A percentile compares a stretch with the other conserved stretches of the same genome.
Evolutionary conservation across 2,113 vertebrate genomes (phyloP).

Genomic region (Syngnathus floridae): DNA sequence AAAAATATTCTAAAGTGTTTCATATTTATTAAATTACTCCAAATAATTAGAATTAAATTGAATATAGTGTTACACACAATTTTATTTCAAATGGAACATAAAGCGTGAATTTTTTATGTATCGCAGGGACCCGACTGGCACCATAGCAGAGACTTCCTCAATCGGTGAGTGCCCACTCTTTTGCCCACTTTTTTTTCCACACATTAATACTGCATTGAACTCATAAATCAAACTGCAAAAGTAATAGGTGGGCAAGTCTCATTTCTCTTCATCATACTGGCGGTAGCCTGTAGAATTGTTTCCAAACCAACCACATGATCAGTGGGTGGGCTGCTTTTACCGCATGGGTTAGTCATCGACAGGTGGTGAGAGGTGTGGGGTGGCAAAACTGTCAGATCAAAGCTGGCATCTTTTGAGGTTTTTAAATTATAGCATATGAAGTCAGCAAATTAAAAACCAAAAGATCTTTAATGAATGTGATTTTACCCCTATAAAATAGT

Average conservation of each 20-base stretch:
- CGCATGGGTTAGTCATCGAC: slow-evolving; percentile 4
- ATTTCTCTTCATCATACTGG: slow-evolving; percentile 22
- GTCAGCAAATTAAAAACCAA: background rate
- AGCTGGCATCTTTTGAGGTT: background rate
- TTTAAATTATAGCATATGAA: background rate
- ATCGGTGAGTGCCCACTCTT: slow-evolving; percentile 61
- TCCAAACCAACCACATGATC: slow-evolving; percentile 19
- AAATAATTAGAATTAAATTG: background rate
- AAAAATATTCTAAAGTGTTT: background rate
- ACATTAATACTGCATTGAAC: background rate
- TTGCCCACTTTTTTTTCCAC: background rate
- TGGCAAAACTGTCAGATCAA: background rate
- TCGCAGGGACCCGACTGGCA: slow-evolving; percentile 68
- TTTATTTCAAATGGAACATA: background rate
- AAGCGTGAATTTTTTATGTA: slow-evolving; percentile 54
- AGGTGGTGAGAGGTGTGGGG: slow-evolving; percentile 5
- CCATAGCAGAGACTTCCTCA: slow-evolving; percentile 69
- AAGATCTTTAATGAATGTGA: background rate
- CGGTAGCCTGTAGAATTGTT: slow-evolving; percentile 34
- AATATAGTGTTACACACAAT: background rate
- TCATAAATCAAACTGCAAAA: slow-evolving; percentile 22
- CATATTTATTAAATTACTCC: background rate
- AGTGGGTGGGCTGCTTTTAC: slow-evolving; percentile 37
- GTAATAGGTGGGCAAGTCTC: slow-evolving; percentile 26
- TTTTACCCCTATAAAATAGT: too few relatives aligned